Evolutionary conservation across 2,113 vertebrate genomes (phyloP).

Genomic region (Epinephelus cyanopodus): DNA sequence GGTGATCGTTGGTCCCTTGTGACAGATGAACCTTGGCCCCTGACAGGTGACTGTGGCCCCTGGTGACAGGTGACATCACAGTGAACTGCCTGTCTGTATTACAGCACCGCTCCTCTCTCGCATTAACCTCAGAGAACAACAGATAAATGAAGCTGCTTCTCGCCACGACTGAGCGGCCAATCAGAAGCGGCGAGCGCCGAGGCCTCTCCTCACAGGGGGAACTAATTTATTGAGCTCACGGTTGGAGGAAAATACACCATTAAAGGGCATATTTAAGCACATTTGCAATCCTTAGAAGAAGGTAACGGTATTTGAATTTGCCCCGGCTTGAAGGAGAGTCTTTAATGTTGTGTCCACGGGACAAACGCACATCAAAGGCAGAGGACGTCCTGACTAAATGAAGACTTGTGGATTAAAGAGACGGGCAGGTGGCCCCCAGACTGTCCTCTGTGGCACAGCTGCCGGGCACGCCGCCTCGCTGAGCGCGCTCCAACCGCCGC

Average conservation of each 20-base stretch:
- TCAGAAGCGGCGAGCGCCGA: constrained; percentile 24
- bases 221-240: constrained; percentile 69
- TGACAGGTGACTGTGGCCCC: neutral
- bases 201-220: constrained; percentile 52
- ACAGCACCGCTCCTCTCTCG: too few species aligned
- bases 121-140: constrained; percentile 47
- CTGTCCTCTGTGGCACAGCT: constrained; percentile 73
- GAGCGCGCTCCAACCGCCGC: constrained; percentile 56
- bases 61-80: neutral
- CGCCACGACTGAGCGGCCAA: constrained; percentile 38
- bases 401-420: constrained; percentile 71
- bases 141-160: constrained; percentile 44
- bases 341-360: constrained; percentile 81
- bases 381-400: constrained; percentile 74
- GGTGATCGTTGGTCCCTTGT: neutral
- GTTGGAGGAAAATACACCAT: constrained; percentile 68
- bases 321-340: constrained; percentile 68
- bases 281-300: constrained; percentile 77
- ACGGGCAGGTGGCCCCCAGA: constrained; percentile 77
- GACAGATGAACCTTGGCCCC: neutral
- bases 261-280: constrained; percentile 80
- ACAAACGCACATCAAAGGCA: constrained; percentile 81
- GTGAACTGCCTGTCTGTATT: neutral
- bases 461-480: constrained; percentile 69
- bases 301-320: constrained; percentile 75